Conservation (phyloP, 1,140 invertebrate species). For the Drosophila orena region DNA sequence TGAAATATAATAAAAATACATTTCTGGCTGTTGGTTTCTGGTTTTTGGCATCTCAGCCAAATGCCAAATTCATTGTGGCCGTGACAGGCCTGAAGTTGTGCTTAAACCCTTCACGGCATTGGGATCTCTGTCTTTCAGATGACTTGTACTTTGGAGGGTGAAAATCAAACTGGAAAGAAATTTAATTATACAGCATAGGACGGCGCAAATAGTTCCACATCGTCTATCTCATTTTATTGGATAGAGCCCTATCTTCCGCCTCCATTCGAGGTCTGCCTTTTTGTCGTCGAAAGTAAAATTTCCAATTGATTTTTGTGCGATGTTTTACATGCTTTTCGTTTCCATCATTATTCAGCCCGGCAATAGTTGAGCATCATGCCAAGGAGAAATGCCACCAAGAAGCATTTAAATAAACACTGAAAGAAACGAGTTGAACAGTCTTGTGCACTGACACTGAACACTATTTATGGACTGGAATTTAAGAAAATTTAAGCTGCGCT, state of each 20-base stretch:
- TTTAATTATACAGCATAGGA: conserved; percentile 80
- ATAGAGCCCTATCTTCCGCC: conserved; percentile 33
- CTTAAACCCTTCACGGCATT: conserved; percentile 69
- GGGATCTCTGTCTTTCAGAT: conserved; percentile 49
- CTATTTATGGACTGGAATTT: not conserved
- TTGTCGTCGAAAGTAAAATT: conserved; percentile 81
- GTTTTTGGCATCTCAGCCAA: conserved; percentile 32
- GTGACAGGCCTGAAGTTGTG: conserved; percentile 73
- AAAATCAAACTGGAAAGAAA: conserved; percentile 82
- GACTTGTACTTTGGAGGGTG: conserved; percentile 76
- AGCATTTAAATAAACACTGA: not conserved
- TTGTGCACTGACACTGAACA: not conserved
- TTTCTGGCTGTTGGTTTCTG: conserved; percentile 18
- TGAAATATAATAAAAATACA: conserved; percentile 35
- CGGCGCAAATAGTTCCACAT: conserved; percentile 72
- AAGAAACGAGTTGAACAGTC: not conserved
- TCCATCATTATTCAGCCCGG: conserved; percentile 70
- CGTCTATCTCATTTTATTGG: conserved; percentile 13
- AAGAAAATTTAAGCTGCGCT: too few relatives aligned
- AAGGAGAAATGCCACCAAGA: conserved; percentile 67
- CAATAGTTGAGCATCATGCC: conserved; percentile 73
- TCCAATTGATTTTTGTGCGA: conserved; percentile 76
- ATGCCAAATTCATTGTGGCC: conserved; percentile 55
- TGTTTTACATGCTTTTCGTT: conserved; percentile 81
- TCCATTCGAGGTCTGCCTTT: conserved; percentile 47